A percentile compares a stretch with the other conserved stretches of the same genome.
phyloP scores from a whole-genome alignment of 1,140 invertebrate species.

The Pogonomyrmex barbatus region DNA sequence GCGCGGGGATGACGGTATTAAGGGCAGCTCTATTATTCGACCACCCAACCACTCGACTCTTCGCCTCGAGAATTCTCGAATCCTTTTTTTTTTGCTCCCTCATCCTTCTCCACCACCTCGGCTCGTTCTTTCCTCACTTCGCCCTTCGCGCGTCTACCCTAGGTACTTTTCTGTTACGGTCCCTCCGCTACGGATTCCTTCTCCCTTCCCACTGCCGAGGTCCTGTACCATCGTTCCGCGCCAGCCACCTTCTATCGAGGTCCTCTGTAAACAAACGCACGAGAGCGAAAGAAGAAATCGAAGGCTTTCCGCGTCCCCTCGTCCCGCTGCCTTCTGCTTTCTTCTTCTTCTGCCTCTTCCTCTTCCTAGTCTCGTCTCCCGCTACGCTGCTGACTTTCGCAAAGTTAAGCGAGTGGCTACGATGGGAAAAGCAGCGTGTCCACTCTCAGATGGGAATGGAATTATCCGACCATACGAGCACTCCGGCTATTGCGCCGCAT shows the following conservation, averaged over 20 bases:
- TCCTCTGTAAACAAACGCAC: conserved; percentile 78
- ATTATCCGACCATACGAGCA: conserved; percentile 44
- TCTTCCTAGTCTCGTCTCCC: background rate
- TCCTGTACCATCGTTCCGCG: conserved; percentile 44
- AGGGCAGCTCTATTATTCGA: conserved; percentile 82
- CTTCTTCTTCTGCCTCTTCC: conserved; percentile 13
- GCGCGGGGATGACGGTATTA: conserved; percentile 81
- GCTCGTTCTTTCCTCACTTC: conserved; percentile 47
- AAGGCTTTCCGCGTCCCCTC: conserved; percentile 60
- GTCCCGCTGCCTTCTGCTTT: conserved; percentile 11
- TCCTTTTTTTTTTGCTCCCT: conserved; percentile 65
- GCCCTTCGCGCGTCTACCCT: conserved; percentile 22
- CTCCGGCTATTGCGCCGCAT: conserved; percentile 41
- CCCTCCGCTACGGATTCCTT: background rate
- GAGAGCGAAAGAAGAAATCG: conserved; percentile 74
- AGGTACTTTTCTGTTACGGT: conserved; percentile 66
- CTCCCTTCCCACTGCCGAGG: background rate
- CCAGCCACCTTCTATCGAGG: conserved; percentile 61
- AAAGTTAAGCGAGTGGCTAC: conserved; percentile 64
- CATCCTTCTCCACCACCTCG: conserved; percentile 54
- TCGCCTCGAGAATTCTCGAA: conserved; percentile 80
- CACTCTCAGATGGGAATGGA: conserved; percentile 37
- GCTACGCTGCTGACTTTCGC: conserved; percentile 54
- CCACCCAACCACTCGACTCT: conserved; percentile 81
- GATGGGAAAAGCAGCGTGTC: conserved; percentile 56